These are phyloP conservation scores for Polyploca ridens DNA, from an alignment of 2,888 invertebrate species.

Conservation along the genomic window DNA sequence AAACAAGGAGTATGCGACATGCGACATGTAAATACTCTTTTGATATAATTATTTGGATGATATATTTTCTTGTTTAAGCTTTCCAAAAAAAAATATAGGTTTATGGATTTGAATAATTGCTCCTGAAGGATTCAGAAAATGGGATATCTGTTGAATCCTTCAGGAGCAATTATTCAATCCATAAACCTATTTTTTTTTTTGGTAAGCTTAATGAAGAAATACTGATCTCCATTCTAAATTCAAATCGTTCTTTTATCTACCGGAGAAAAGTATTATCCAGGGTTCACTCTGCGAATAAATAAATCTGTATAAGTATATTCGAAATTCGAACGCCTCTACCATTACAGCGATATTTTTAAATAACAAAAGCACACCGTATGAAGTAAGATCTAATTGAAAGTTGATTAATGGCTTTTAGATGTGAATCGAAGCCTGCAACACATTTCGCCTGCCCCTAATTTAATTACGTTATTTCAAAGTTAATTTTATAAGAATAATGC, in stretches of 20 bases:
- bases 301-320: neutral
- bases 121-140: too few relatives aligned
- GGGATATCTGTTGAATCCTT: too few relatives aligned
- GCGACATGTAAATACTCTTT: neutral
- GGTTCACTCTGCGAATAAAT: too few relatives aligned
- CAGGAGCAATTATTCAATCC: too few relatives aligned
- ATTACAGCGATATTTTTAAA: neutral
- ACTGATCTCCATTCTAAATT: too few relatives aligned
- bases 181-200: too few relatives aligned
- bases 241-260: too few relatives aligned
- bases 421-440: constrained; percentile 27
- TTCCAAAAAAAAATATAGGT: too few relatives aligned
- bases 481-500: neutral
- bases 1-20: constrained; percentile 13
- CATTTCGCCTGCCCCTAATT: constrained; percentile 38
- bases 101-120: too few relatives aligned
- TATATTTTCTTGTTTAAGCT: too few relatives aligned
- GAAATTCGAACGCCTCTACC: neutral
- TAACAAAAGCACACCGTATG: constrained; percentile 12
- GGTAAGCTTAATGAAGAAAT: too few relatives aligned
- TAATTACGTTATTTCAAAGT: constrained; percentile 28
- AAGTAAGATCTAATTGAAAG: constrained; percentile 41
- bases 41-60: neutral
- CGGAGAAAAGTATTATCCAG: too few relatives aligned
- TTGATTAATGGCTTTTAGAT: constrained; percentile 34